phyloP scores from a whole-genome alignment of 2,113 vertebrate species.

The Caracal caracal region DNA sequence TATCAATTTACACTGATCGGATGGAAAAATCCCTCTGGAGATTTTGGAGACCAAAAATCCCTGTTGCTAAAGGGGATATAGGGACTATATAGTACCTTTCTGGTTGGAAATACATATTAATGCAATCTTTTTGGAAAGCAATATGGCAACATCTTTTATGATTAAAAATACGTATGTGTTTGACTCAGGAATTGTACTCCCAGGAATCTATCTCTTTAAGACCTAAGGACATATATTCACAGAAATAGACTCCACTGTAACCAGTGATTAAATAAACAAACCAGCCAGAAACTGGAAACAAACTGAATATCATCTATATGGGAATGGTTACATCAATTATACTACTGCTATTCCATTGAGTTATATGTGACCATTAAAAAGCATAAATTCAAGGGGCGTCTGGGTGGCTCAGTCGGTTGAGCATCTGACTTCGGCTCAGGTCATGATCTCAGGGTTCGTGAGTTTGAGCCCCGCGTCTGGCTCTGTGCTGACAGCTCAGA shows the following conservation, averaged over 20 bases:
- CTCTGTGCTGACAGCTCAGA: too few relatives aligned
- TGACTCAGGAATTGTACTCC: background rate
- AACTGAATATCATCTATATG: background rate
- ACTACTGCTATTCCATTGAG: background rate
- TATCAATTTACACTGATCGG: background rate
- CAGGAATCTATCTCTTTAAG: background rate
- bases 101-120: conserved; percentile 3
- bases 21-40: background rate
- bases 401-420: too few relatives aligned
- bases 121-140: background rate
- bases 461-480: too few relatives aligned
- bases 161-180: conserved; percentile 17
- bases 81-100: background rate
- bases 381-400: background rate
- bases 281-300: background rate
- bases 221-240: background rate
- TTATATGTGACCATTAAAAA: background rate
- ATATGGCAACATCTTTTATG: background rate
- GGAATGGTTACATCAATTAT: background rate
- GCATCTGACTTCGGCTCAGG: too few relatives aligned
- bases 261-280: background rate
- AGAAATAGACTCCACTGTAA: background rate
- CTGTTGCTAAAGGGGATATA: background rate
- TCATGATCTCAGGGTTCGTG: too few relatives aligned
- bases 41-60: background rate